These are phyloP conservation scores for Andrena chrysosceles DNA, from an alignment of 2,888 invertebrate genomes.

Conservation along the genomic window DNA sequence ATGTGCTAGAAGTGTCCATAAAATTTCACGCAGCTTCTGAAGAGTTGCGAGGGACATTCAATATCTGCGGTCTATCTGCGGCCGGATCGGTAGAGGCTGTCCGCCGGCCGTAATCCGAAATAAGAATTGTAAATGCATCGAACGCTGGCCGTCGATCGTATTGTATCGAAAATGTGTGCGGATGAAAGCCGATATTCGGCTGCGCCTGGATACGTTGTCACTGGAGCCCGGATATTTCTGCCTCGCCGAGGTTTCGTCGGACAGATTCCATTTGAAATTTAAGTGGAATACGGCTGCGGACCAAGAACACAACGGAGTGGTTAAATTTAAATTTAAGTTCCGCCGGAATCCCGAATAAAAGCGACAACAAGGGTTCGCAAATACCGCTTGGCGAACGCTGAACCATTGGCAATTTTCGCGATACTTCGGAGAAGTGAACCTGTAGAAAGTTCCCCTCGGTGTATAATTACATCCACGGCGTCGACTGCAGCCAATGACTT, in stretches of 20 bases:
- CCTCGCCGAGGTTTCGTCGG: constrained; percentile 17
- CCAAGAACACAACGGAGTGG: constrained; percentile 25
- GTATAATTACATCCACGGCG: constrained; percentile 6
- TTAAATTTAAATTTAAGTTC: constrained; percentile 49
- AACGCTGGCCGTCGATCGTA: constrained; percentile 20
- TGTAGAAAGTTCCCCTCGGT: background rate
- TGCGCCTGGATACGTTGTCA: constrained; percentile 30
- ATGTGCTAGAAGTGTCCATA: constrained; percentile 42
- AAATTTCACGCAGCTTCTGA: constrained; percentile 46
- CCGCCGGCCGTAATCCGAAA: constrained; percentile 36
- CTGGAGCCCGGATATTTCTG: constrained; percentile 32
- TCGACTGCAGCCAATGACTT: background rate
- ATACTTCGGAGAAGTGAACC: background rate
- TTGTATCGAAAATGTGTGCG: constrained; percentile 60
- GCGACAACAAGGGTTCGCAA: background rate
- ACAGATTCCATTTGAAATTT: constrained; percentile 57
- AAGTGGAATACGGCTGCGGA: constrained; percentile 40
- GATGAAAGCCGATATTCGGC: constrained; percentile 54
- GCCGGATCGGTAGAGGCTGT: background rate
- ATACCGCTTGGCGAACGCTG: background rate
- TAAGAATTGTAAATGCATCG: constrained; percentile 63
- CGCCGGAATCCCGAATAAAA: constrained; percentile 14
- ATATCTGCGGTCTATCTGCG: constrained; percentile 40
- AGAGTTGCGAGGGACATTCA: constrained; percentile 4
- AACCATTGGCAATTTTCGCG: background rate